These are phyloP conservation scores for Anastrepha ludens DNA, from an alignment of 1,140 invertebrate genomes.

Conservation along the genomic window DNA sequence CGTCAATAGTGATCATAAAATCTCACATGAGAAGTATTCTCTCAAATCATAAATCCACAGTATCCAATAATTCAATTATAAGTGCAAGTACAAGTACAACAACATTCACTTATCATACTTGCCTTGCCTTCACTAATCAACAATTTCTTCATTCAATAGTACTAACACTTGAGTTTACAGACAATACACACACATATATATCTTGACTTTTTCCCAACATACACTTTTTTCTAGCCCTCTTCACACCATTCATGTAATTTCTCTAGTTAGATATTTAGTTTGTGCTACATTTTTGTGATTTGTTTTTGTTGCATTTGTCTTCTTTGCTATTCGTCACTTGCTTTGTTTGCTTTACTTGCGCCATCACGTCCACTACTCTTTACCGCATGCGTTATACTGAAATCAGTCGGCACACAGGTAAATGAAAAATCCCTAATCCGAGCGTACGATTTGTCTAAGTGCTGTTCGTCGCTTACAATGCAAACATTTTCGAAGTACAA, in stretches of 20 bases:
- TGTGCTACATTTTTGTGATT: conserved; percentile 35
- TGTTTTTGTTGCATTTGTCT: conserved; percentile 35
- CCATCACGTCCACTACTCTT: conserved; percentile 48
- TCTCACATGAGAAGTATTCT: too few species aligned
- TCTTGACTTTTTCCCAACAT: background rate
- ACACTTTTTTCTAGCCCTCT: background rate
- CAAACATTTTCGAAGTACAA: conserved; percentile 29
- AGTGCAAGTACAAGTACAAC: background rate
- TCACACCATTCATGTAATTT: conserved; percentile 40
- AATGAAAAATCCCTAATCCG: conserved; percentile 11
- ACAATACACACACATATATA: background rate
- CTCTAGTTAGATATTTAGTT: background rate
- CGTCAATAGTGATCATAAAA: background rate
- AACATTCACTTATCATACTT: background rate
- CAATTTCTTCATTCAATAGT: background rate
- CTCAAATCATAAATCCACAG: background rate
- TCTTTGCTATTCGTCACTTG: background rate
- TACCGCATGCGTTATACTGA: conserved; percentile 39
- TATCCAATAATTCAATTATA: background rate
- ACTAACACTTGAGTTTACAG: background rate
- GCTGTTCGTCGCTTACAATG: background rate
- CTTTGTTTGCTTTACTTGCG: conserved; percentile 23
- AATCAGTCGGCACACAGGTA: conserved; percentile 14
- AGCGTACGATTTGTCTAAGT: background rate
- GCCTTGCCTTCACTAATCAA: background rate